These are phyloP conservation scores for Pristis pectinata DNA, from an alignment of 2,797 vertebrate species.

Conservation along the genomic window DNA sequence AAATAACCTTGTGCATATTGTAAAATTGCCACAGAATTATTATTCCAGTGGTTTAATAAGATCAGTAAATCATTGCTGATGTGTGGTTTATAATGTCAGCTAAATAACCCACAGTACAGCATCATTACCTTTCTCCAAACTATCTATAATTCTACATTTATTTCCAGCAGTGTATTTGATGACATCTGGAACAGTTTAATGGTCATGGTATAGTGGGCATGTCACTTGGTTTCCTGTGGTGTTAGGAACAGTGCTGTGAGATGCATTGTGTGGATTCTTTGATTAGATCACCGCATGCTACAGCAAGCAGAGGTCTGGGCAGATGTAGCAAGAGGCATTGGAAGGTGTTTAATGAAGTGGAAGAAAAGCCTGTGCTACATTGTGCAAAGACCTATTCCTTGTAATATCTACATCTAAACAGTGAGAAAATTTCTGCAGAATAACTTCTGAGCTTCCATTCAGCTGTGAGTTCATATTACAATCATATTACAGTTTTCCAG, in stretches of 20 bases:
- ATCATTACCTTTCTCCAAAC: background rate
- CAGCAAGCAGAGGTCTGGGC: background rate
- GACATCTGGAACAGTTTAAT: background rate
- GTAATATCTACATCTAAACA: background rate
- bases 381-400: background rate
- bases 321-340: background rate
- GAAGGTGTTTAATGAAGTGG: slow-evolving; percentile 3
- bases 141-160: background rate
- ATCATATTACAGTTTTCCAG: background rate
- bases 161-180: background rate
- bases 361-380: background rate
- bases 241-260: background rate
- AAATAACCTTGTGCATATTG: background rate
- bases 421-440: background rate
- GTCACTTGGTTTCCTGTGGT: slow-evolving; percentile 1
- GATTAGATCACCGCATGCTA: background rate
- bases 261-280: background rate
- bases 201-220: background rate
- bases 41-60: background rate
- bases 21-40: background rate
- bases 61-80: background rate
- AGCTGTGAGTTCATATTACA: too few species aligned
- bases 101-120: background rate
- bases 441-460: background rate
- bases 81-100: background rate